Percentiles rank a stretch among this genome's conserved stretches.
Conservation (phyloP, 2,888 invertebrate species). For the Melinopterus prodromus region DNA sequence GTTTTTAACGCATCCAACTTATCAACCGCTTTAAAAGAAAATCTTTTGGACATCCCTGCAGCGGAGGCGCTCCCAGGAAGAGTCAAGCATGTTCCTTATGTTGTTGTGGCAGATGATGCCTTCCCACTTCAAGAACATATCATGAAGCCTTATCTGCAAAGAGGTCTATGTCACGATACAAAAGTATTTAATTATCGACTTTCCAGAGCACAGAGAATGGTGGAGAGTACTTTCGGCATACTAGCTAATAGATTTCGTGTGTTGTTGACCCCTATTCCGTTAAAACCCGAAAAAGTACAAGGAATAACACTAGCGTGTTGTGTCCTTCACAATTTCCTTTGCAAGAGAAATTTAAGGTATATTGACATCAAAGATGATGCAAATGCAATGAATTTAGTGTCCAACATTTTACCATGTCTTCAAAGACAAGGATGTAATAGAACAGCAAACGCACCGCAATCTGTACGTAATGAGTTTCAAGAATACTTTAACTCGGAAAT, state of each 20-base stretch:
- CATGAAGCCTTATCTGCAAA: slow-evolving; percentile 47
- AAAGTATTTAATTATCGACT: slow-evolving; percentile 50
- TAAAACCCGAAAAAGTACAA: slow-evolving; percentile 34
- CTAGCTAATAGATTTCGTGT: slow-evolving; percentile 39
- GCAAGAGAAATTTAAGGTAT: slow-evolving; percentile 6
- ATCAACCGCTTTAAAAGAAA: slow-evolving; percentile 37
- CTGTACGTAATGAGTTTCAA: not conserved
- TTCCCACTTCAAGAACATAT: slow-evolving; percentile 47
- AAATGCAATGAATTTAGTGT: not conserved
- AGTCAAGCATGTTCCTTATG: slow-evolving; percentile 29
- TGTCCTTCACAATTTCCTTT: slow-evolving; percentile 40
- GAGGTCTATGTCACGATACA: slow-evolving; percentile 43
- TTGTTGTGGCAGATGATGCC: slow-evolving; percentile 46
- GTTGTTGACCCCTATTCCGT: slow-evolving; percentile 35
- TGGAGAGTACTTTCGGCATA: slow-evolving; percentile 40
- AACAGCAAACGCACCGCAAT: not conserved
- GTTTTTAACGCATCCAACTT: slow-evolving; percentile 43
- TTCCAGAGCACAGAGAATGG: slow-evolving; percentile 36
- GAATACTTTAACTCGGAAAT: not conserved
- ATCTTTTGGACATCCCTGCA: slow-evolving; percentile 40
- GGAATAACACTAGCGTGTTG: slow-evolving; percentile 36
- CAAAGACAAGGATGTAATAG: not conserved
- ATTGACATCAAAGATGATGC: not conserved
- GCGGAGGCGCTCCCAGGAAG: slow-evolving; percentile 40
- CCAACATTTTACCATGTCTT: not conserved